phyloP scores from a whole-genome alignment of 2,113 vertebrate genomes.

The Platichthys stellatus region DNA sequence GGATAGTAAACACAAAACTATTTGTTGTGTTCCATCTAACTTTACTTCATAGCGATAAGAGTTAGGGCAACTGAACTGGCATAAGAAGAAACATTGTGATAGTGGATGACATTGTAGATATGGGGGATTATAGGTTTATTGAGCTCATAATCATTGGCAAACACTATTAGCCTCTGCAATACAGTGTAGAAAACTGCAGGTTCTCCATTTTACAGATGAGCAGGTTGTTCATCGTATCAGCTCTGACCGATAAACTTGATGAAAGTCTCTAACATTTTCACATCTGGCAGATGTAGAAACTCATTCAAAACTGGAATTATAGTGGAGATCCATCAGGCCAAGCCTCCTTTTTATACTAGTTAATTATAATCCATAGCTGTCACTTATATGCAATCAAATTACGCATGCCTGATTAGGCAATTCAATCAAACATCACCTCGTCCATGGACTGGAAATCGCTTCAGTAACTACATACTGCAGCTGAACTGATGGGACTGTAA shows the following conservation, averaged over 20 bases:
- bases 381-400: neutral
- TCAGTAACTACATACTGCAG: neutral
- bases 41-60: no score
- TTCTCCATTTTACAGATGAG: neutral
- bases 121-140: neutral
- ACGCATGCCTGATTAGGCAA: neutral
- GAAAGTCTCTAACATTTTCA: no score
- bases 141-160: neutral
- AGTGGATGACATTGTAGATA: neutral
- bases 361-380: slow-evolving; percentile 9
- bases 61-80: neutral
- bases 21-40: no score
- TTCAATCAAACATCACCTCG: slow-evolving; percentile 6
- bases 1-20: no score
- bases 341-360: neutral
- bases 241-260: no score
- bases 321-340: neutral
- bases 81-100: neutral
- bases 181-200: neutral
- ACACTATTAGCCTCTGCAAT: neutral
- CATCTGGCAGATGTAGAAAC: no score
- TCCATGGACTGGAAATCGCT: neutral
- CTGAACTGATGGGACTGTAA: slow-evolving; percentile 18
- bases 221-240: no score
- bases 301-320: neutral